These are phyloP conservation scores for Stichodactyla helianthus DNA, from an alignment of 64 coral and sea anemone genomes.

Conservation along the genomic window DNA sequence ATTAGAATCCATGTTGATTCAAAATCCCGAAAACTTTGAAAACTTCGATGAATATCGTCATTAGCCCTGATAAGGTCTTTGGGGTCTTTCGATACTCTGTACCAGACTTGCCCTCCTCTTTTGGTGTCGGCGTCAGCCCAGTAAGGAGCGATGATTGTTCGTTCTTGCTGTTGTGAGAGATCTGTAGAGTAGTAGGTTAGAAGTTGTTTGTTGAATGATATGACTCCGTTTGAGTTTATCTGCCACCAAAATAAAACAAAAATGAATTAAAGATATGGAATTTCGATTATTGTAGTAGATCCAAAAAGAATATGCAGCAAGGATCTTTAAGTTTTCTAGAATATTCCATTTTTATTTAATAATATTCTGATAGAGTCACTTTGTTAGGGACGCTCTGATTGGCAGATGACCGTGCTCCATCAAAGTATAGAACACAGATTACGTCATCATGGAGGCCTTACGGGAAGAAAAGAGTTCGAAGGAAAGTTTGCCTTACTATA, in stretches of 20 bases:
- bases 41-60: constrained; percentile 22
- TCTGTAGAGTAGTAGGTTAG: neutral
- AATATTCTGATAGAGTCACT: no score
- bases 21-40: constrained; percentile 17
- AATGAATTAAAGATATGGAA: no score
- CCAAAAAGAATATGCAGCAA: neutral
- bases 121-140: constrained; percentile 54
- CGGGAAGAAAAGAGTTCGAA: no score
- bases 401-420: no score
- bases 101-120: constrained; percentile 56
- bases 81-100: constrained; percentile 20
- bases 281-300: neutral
- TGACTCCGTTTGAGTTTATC: constrained; percentile 60
- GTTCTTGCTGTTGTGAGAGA: neutral
- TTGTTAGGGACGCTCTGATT: no score
- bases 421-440: no score
- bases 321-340: neutral
- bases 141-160: constrained; percentile 35
- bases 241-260: neutral
- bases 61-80: neutral
- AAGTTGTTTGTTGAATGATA: constrained; percentile 23
- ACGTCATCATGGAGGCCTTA: no score
- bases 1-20: constrained; percentile 28
- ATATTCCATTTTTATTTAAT: no score
- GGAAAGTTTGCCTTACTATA: no score